Conservation (phyloP, 1,140 invertebrate genomes). For the Brachionus koreanus region DNA sequence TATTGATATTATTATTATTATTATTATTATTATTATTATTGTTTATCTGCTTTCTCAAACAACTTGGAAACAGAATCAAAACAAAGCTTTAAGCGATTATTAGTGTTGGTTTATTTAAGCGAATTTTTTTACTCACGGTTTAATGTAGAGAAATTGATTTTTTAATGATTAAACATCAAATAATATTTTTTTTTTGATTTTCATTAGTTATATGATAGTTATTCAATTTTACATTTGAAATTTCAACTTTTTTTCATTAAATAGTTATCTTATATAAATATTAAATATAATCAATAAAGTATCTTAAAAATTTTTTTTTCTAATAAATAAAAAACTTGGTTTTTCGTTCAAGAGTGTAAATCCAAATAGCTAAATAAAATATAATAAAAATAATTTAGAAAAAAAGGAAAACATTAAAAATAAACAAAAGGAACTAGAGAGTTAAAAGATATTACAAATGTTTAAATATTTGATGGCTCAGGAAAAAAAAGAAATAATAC, state of each 20-base stretch:
- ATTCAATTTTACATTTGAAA: conserved; percentile 6
- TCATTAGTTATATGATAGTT: not conserved
- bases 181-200: not conserved
- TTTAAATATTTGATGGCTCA: no score
- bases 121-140: not conserved
- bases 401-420: no score
- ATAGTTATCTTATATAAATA: not conserved
- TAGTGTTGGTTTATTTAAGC: not conserved
- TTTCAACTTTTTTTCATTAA: not conserved
- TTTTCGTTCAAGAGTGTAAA: no score
- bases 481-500: no score
- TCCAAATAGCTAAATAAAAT: no score
- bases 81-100: not conserved
- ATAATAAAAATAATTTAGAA: no score
- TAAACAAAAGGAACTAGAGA: no score
- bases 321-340: not conserved
- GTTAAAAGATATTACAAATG: no score
- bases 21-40: not conserved
- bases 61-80: not conserved
- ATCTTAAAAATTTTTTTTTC: not conserved
- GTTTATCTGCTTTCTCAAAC: not conserved
- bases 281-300: not conserved
- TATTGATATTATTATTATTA: not conserved
- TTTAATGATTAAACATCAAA: not conserved
- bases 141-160: not conserved